Percentiles rank a stretch among this genome's conserved stretches.
phyloP scores from a whole-genome alignment of 2,113 vertebrate genomes.

The Parotia lawesii region DNA sequence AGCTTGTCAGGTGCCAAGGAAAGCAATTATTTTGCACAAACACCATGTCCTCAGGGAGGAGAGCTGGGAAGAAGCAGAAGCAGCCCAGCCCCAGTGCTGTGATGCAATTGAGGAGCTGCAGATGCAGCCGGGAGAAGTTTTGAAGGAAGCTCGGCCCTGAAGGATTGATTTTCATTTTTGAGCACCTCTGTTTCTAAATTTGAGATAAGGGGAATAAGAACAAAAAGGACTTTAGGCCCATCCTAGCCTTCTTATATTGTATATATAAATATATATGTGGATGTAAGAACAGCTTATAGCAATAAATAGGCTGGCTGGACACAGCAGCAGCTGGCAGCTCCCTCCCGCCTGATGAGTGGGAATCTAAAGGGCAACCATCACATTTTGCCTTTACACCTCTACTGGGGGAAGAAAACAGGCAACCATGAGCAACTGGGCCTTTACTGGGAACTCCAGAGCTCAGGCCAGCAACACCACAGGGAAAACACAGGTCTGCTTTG shows the following conservation, averaged over 20 bases:
- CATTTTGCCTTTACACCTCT: neutral
- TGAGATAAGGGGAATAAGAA: neutral
- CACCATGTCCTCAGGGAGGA: rapidly evolving
- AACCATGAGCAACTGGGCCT: neutral
- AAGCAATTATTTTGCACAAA: neutral
- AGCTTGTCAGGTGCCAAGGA: neutral
- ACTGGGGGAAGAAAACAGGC: neutral
- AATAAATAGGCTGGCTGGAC: neutral
- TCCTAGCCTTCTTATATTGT: neutral
- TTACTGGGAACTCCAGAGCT: neutral
- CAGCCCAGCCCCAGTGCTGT: rapidly evolving
- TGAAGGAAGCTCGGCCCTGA: neutral
- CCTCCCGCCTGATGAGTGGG: neutral
- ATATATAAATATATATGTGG: neutral
- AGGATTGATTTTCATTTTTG: neutral
- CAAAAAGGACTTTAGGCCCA: neutral
- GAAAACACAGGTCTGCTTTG: neutral
- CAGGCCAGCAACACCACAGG: neutral
- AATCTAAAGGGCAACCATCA: neutral
- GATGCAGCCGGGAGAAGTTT: neutral
- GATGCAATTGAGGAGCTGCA: neutral
- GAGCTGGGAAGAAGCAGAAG: neutral
- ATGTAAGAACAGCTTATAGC: neutral
- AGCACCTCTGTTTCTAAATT: neutral
- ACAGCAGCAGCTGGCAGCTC: neutral